Percentiles rank a stretch among this genome's conserved stretches.
These are phyloP conservation scores for Phortica variegata DNA, from an alignment of 1,140 invertebrate genomes.

Conservation along the genomic window DNA sequence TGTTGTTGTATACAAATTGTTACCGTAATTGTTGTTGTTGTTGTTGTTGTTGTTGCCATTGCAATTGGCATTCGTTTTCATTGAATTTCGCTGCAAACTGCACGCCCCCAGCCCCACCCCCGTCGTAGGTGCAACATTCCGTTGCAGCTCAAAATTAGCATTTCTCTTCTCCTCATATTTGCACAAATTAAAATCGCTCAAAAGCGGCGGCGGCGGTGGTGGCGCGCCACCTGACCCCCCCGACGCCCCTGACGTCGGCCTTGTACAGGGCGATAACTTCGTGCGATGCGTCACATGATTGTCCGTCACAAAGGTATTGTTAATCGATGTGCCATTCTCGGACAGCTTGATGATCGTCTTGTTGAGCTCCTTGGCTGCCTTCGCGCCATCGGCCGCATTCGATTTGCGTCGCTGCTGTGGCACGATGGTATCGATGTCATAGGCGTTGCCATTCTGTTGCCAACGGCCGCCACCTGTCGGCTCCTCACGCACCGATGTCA, in stretches of 20 bases:
- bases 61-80: neutral
- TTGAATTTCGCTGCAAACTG: too few relatives aligned
- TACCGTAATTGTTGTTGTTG: conserved; percentile 55
- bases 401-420: conserved; percentile 40
- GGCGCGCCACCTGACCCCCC: neutral
- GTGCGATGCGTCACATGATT: conserved; percentile 28
- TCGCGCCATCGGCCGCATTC: conserved; percentile 8
- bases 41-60: conserved; percentile 23
- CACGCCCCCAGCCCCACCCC: too few relatives aligned
- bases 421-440: too few relatives aligned
- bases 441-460: neutral
- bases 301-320: conserved; percentile 63
- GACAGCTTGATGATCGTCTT: conserved; percentile 69
- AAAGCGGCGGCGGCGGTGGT: neutral
- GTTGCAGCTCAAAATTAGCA: too few relatives aligned
- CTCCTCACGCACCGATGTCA: conserved; percentile 69
- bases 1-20: conserved; percentile 60
- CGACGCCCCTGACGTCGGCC: neutral
- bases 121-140: too few relatives aligned
- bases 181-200: too few relatives aligned
- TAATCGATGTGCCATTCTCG: conserved; percentile 68
- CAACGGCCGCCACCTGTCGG: conserved; percentile 1
- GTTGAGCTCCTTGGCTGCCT: conserved; percentile 58
- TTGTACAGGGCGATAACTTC: conserved; percentile 2
- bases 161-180: too few relatives aligned